These are phyloP conservation scores for Synanthedon vespiformis DNA, from an alignment of 2,888 invertebrate genomes.

Conservation along the genomic window DNA sequence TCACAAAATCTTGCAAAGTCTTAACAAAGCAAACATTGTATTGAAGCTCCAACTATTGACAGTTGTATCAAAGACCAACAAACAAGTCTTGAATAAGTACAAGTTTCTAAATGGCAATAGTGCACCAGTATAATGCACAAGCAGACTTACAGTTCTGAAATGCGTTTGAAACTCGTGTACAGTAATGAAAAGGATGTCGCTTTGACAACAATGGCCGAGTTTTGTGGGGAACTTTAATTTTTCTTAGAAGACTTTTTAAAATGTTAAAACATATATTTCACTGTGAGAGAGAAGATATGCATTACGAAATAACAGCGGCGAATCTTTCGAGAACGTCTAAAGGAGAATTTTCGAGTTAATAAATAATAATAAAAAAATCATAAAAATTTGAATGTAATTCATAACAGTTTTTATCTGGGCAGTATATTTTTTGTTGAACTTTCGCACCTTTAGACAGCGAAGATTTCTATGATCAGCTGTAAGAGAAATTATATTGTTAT, in stretches of 20 bases:
- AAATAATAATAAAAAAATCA: too few relatives aligned
- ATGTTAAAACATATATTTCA: too few relatives aligned
- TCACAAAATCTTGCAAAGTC: neutral
- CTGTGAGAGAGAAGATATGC: too few relatives aligned
- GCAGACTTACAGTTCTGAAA: slow-evolving; percentile 12
- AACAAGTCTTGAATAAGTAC: neutral
- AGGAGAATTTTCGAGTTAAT: too few relatives aligned
- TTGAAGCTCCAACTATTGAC: neutral
- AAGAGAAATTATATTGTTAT: too few relatives aligned
- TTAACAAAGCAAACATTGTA: neutral
- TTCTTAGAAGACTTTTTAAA: slow-evolving; percentile 1
- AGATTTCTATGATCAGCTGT: too few relatives aligned
- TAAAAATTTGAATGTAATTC: too few relatives aligned
- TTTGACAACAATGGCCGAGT: slow-evolving; percentile 12
- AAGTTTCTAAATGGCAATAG: slow-evolving; percentile 12
- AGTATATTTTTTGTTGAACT: too few relatives aligned
- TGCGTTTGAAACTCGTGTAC: slow-evolving; percentile 12
- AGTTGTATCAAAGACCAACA: slow-evolving; percentile 8
- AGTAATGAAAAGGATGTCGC: slow-evolving; percentile 8
- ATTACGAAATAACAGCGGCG: too few relatives aligned
- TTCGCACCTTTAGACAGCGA: too few relatives aligned
- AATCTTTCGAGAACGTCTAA: too few relatives aligned
- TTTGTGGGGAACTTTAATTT: slow-evolving; percentile 16
- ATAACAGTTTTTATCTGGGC: too few relatives aligned
- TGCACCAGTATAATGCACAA: slow-evolving; percentile 8